These are phyloP conservation scores for Drosophila kambysellisi DNA, from an alignment of 2,888 invertebrate genomes.

Conservation along the genomic window DNA sequence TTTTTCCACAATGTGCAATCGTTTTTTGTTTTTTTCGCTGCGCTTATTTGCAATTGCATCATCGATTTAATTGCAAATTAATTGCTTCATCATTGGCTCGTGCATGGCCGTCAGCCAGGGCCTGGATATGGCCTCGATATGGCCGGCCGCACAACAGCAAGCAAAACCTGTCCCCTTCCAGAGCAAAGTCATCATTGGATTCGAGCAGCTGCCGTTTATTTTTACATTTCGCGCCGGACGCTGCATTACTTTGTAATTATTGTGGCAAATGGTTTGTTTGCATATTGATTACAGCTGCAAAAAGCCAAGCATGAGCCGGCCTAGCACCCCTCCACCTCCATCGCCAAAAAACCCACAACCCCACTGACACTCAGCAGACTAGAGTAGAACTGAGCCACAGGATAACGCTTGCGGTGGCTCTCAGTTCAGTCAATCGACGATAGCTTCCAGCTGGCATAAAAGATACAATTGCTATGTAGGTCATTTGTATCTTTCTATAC, in stretches of 20 bases:
- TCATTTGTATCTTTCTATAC: conserved; percentile 25
- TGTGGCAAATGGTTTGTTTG: conserved; percentile 81
- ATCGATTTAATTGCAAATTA: conserved; percentile 83
- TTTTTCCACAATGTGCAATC: conserved; percentile 50
- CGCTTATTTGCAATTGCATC: conserved; percentile 81
- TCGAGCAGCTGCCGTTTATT: conserved; percentile 71
- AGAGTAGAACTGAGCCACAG: conserved; percentile 1
- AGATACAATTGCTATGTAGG: conserved; percentile 30
- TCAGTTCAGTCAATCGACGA: conserved; percentile 16
- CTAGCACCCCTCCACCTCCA: not conserved
- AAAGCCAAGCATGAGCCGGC: conserved; percentile 55
- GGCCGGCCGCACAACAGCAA: conserved; percentile 29
- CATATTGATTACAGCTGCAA: conserved; percentile 82
- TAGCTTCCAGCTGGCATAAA: conserved; percentile 21
- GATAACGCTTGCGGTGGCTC: conserved; percentile 2
- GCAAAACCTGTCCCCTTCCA: conserved; percentile 13
- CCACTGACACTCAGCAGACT: conserved; percentile 3
- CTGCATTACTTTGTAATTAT: conserved; percentile 82
- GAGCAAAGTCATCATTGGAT: conserved; percentile 59
- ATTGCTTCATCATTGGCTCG: conserved; percentile 82
- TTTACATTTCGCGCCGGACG: conserved; percentile 66
- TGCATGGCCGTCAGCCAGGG: conserved; percentile 53
- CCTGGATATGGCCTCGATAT: conserved; percentile 59
- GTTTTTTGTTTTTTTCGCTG: conserved; percentile 53
- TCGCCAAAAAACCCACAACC: not conserved